These are phyloP conservation scores for Ceratosolen fusciceps DNA, from an alignment of 1,140 invertebrate genomes.

Conservation along the genomic window DNA sequence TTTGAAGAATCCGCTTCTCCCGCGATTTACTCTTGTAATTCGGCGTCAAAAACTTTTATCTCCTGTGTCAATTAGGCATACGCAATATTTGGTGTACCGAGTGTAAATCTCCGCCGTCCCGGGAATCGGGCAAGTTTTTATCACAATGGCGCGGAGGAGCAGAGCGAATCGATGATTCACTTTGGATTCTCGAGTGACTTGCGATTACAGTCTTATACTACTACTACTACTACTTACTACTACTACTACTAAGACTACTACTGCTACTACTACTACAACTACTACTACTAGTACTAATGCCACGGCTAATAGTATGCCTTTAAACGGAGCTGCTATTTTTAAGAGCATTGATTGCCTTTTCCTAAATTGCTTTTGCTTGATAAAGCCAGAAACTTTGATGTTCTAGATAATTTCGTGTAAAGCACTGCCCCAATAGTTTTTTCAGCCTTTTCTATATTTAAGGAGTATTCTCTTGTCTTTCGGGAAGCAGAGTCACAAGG, in stretches of 20 bases:
- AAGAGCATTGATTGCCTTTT: constrained; percentile 29
- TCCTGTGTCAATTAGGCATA: background rate
- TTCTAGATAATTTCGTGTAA: constrained; percentile 2
- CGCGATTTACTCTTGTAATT: constrained; percentile 12
- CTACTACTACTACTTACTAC: too few species aligned
- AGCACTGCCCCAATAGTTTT: constrained; percentile 1
- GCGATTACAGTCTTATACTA: too few species aligned
- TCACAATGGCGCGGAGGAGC: constrained; percentile 19
- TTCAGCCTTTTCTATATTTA: background rate
- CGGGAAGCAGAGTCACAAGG: too few species aligned
- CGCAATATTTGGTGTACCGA: constrained; percentile 37
- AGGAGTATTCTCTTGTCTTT: background rate
- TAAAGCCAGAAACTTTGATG: constrained; percentile 5
- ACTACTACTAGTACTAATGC: too few species aligned
- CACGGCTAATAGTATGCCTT: constrained; percentile 24
- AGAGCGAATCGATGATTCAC: constrained; percentile 38
- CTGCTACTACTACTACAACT: too few species aligned
- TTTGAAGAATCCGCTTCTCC: constrained; percentile 31
- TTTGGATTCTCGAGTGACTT: constrained; percentile 40
- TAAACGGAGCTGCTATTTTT: constrained; percentile 36
- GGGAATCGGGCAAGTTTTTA: constrained; percentile 26
- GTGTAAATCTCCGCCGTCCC: background rate
- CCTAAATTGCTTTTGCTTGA: constrained; percentile 12
- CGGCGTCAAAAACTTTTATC: constrained; percentile 24
- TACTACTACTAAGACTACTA: too few species aligned